Evolutionary conservation across 1,140 invertebrate species (phyloP), one percentile per base, ranked within the genome.

Genomic region (Drosophila obscura): DNA sequence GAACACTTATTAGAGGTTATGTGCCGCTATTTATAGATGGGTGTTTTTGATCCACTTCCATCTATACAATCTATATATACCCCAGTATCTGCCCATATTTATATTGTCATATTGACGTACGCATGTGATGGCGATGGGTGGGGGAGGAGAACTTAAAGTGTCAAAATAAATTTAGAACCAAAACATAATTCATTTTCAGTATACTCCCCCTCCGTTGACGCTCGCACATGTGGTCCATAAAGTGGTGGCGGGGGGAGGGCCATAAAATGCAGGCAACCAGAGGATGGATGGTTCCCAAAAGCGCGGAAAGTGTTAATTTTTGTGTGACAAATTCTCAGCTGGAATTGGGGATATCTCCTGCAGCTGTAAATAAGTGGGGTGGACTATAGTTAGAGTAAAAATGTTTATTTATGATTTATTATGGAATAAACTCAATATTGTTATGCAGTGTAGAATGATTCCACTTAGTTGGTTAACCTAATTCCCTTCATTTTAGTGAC

Each of bases 1-100:
- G 81, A 85, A 78, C 82, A 87, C 59, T 71, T 68, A 59, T 87
- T 87, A 78, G 78, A 85, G 81, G 82, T 85, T 85, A 65, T 69
- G 67, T 19, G 48, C 3, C n/a, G 52, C 66, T 85, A 85, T 85
- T 68, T 63, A 64, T 85, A 87, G 81, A 35, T 71, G 45, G 41
- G 45, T 35, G 49, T 60, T 41, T 71, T 51, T 35, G 43, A 74
- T 75, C 43, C 57, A 58, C 50, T 65, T 59, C 44, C 48, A n/a
- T 50, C 19, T 24, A 56, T 60, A 73, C 44, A 19, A 51, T 48
- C 49, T 68, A 22, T 45, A 81, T 50, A 41, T 66, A 31, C 46
- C 8, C 22, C 19, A 19, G 24, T 28, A 46, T 45, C 16, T 57
- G 41, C 31, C 58, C 28, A 56, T 62, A 58, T 63, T 80, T 45